Evolutionary conservation across 2,113 vertebrate species (phyloP).

Genomic region (Tamias sibiricus): DNA sequence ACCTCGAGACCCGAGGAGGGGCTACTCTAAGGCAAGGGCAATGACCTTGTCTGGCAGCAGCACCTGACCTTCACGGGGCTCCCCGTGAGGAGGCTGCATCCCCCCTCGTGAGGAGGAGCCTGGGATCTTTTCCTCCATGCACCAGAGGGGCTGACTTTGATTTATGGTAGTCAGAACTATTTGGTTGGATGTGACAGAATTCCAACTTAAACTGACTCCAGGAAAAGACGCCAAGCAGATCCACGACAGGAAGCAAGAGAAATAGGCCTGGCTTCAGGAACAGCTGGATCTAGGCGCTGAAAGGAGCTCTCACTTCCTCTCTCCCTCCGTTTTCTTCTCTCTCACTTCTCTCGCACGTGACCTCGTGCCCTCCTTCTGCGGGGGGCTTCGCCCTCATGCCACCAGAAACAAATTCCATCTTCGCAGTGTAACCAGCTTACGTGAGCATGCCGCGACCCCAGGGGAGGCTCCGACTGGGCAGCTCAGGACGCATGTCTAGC

Average conservation of each 20-base stretch:
- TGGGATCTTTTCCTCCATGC: not conserved
- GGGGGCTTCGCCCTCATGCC: not conserved
- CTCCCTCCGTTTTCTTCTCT: too few relatives aligned
- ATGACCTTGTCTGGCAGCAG: too few relatives aligned
- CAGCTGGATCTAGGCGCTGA: not conserved
- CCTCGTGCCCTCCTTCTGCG: not conserved
- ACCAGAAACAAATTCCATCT: not conserved
- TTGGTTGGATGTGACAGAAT: not conserved
- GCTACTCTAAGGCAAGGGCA: too few relatives aligned
- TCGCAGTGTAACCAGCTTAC: not conserved
- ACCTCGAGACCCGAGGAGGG: too few relatives aligned
- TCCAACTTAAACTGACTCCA: not conserved
- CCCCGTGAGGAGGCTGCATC: too few relatives aligned
- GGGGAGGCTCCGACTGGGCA: not conserved
- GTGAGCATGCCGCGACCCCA: accelerated
- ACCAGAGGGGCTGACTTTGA: accelerated
- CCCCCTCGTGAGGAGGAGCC: too few relatives aligned
- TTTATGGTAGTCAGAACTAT: not conserved
- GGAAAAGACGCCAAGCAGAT: not conserved
- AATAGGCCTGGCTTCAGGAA: not conserved
- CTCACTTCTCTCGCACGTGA: not conserved
- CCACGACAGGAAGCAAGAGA: not conserved
- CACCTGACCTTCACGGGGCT: too few relatives aligned
- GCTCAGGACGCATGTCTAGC: not conserved
- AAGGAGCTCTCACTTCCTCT: too few relatives aligned